Conservation (phyloP, 2,797 vertebrate genomes). For the Lepus townsendii region DNA sequence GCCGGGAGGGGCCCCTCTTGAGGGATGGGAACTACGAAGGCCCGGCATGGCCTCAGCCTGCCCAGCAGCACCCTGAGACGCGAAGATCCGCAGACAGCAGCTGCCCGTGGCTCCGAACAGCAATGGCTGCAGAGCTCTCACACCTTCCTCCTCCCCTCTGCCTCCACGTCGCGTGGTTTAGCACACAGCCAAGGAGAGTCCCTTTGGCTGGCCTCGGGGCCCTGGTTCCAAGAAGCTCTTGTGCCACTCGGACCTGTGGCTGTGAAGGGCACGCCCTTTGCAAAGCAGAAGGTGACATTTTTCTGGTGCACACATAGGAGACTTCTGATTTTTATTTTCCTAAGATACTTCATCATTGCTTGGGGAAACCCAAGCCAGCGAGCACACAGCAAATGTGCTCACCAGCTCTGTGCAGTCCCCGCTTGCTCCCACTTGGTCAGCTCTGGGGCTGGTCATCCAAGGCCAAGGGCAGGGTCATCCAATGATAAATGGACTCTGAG, state of each 20-base stretch:
- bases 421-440: background rate
- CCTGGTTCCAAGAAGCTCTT: conserved; percentile 29
- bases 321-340: conserved; percentile 63
- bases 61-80: accelerated
- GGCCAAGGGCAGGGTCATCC: background rate
- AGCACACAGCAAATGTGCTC: conserved; percentile 6
- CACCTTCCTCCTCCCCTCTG: background rate
- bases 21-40: background rate
- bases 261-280: conserved; percentile 45
- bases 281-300: conserved; percentile 81
- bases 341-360: background rate
- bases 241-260: background rate
- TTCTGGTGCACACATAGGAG: background rate
- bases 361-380: conserved; percentile 63
- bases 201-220: background rate
- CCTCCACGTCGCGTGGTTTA: background rate
- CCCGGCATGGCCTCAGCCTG: background rate
- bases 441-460: background rate
- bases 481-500: background rate
- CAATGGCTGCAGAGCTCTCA: background rate
- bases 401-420: background rate
- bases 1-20: background rate
- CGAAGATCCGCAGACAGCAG: background rate
- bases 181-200: background rate
- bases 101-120: background rate